phyloP scores from a whole-genome alignment of 2,113 vertebrate genomes.

The Bufo gargarizans region DNA sequence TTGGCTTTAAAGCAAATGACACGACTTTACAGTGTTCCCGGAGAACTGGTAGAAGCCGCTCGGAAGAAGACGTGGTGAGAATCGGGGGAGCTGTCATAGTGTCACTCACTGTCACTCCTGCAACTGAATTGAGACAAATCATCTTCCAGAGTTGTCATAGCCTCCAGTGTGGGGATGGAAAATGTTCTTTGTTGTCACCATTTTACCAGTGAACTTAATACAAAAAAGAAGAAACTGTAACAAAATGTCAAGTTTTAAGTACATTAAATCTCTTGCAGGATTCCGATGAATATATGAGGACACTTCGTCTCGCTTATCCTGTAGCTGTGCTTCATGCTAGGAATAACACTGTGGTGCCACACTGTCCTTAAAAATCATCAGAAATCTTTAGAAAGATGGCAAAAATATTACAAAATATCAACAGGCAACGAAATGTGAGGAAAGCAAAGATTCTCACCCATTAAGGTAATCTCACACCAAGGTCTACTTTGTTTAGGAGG shows the following conservation, averaged over 20 bases:
- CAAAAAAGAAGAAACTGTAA: neutral
- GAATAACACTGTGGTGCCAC: neutral
- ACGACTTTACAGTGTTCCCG: conserved; percentile 42
- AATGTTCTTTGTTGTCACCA: conserved; percentile 21
- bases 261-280: neutral
- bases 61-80: conserved; percentile 1
- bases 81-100: conserved; percentile 26
- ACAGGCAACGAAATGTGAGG: neutral
- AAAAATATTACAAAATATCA: neutral
- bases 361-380: neutral
- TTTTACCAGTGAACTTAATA: conserved; percentile 8
- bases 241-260: neutral
- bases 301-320: neutral
- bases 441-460: neutral
- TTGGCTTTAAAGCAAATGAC: conserved; percentile 25
- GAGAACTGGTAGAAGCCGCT: neutral
- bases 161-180: conserved; percentile 1
- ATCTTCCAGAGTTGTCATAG: conserved; percentile 19
- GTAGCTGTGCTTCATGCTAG: neutral
- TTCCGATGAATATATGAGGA: neutral
- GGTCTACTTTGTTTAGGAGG: neutral
- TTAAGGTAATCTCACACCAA: neutral
- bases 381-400: neutral
- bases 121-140: conserved; percentile 25
- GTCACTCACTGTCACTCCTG: conserved; percentile 43